Base-by-base conservation (phyloP, 37 sponge, comb jelly and placozoan species). In the Aphrocallistes beatrix region DNA sequence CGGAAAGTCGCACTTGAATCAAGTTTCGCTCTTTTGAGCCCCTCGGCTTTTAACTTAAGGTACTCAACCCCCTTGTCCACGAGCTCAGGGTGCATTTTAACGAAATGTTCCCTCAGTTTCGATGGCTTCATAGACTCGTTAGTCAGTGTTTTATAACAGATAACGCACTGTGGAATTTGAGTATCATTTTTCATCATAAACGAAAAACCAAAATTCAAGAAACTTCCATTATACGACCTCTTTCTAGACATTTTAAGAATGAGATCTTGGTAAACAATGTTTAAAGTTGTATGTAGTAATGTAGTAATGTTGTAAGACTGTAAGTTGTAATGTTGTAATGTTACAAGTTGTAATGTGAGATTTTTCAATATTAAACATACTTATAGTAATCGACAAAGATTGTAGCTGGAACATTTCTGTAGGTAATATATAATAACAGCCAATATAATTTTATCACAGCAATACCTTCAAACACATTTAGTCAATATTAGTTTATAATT, bases 1-100 rank as follows among this genome's bases (percentile, higher is more conserved):
- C 21, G 75, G 75, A 60, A 60, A 60, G 75, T 60, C 75, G 28
- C 75, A 60, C 75, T 60, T 60, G 75, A 3, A 60, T 60, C 75
- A 60, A 60, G 75, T 60, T 60, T 60, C 75, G 34, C 75, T 60
- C 75, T 60, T 60, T 21, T 60, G 75, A 60, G 75, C 21, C 75
- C 75, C 75, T 60, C 75, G 75, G 75, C 75, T 30, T 60, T 60
- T 60, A 60, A 60, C 25, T 60, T 60, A 60, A 60, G 21, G 75
- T 60, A 60, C 17, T 60, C 75, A 60, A 60, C 75, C 21, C 75
- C 75, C 75, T 60, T 60, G 75, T 60, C 75, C 3, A 60, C 75
- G 75, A 60, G 75, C 8, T 60, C 75, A 60, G 75, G 25, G 75
- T 60, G 21, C 75, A 60, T 30, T 28, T 60, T 60, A 60, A 60